Evolutionary conservation across 2,797 vertebrate genomes (phyloP), one percentile per base, ranked within the genome.

Genomic region (Dermochelys coriacea): DNA sequence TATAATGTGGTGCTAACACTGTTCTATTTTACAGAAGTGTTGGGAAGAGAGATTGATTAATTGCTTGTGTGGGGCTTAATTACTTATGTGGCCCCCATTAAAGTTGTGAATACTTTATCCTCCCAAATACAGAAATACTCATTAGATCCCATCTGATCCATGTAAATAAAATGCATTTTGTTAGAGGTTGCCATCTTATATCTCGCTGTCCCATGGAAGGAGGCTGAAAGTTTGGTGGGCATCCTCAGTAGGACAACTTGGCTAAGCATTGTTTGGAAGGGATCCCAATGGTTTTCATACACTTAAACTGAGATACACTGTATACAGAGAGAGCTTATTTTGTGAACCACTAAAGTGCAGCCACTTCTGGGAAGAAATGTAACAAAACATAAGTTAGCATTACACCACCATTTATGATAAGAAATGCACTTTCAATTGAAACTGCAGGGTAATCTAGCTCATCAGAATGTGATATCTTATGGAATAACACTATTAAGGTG

Each of bases 21-120:
- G 95, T 95, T 55, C 64, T 87, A 68, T 82, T 81, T 59, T 80
- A 75, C 92, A 50, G 82, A 80, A 84, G 78, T 71, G 80, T 87
- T 94, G 94, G 93, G 84, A 92, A 94, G 93, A 91, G 93, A 94
- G 96, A 92, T 94, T 82, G 93, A 91, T 91, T 74, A 86, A 82
- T 94, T 86, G 25, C 93, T 94, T 94, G 68, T 78, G 47, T 80
- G 6, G 95, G 96, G 3, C 61, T 87, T 87, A 82, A 80, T 87
- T 89, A 45, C 74, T 51, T 93, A 93, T 95, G 80, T 0, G 5
- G 89, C 55, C 84, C 86, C n/a, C 85, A 85, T 8, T 84, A 80
- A 37, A 55, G 34, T 61, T 75, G 16, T 96, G 94, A 97, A 91
- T 68, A 18, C 91, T 84, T 88, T 0, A 54, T 54, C 84, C 74